Conservation (phyloP, 2,113 vertebrate genomes). For the Lycaon pictus region DNA sequence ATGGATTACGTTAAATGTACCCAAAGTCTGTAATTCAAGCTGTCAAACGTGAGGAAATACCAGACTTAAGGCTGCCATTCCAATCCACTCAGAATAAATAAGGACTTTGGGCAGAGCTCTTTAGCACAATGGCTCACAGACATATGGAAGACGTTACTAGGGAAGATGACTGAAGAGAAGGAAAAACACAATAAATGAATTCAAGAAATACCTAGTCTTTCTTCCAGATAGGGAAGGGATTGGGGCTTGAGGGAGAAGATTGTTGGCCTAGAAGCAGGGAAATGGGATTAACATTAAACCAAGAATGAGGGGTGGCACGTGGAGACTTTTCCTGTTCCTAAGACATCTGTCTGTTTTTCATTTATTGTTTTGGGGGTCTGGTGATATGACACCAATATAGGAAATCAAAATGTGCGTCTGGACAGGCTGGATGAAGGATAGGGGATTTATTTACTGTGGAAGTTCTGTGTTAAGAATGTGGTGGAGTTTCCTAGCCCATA, state of each 20-base stretch:
- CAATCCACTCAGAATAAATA: slow-evolving; percentile 79
- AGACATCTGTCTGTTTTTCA: slow-evolving; percentile 73
- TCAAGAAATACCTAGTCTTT: slow-evolving; percentile 78
- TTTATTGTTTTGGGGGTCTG: slow-evolving; percentile 66
- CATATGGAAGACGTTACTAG: slow-evolving; percentile 83
- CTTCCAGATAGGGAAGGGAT: slow-evolving; percentile 55
- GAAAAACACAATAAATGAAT: slow-evolving; percentile 76
- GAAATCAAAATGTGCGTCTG: slow-evolving; percentile 38
- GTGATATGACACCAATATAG: slow-evolving; percentile 43
- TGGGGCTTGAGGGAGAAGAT: slow-evolving; percentile 62
- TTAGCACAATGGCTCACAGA: slow-evolving; percentile 65
- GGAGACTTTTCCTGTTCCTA: slow-evolving; percentile 70
- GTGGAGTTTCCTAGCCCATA: not conserved
- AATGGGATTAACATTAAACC: slow-evolving; percentile 76
- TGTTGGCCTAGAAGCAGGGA: slow-evolving; percentile 67
- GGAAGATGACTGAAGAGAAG: slow-evolving; percentile 69
- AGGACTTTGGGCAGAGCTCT: slow-evolving; percentile 72
- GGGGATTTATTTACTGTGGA: slow-evolving; percentile 23
- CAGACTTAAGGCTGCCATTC: slow-evolving; percentile 80
- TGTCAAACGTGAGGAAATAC: slow-evolving; percentile 84
- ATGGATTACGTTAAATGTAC: slow-evolving; percentile 82
- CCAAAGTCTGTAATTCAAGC: slow-evolving; percentile 83
- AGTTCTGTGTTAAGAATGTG: not conserved
- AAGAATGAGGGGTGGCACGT: slow-evolving; percentile 68
- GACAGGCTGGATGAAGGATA: not conserved